Conservation (phyloP, 92 coral and sea anemone genomes). For the Meandrina meandrites region DNA sequence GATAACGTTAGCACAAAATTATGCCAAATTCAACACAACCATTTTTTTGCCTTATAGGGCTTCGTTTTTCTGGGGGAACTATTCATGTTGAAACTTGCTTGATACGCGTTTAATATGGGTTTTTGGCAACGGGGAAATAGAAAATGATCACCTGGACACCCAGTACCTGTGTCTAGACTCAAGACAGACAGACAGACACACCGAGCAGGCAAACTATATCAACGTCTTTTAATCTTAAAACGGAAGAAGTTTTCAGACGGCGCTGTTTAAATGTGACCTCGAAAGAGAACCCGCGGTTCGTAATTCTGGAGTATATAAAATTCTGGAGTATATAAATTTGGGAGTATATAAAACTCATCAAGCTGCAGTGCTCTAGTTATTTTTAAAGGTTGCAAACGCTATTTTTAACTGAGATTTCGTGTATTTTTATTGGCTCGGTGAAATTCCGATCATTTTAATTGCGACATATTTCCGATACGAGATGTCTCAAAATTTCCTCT, state of each 20-base stretch:
- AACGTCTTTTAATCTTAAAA: background rate
- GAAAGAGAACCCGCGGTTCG: background rate
- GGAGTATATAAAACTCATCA: background rate
- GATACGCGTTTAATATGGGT: conserved; percentile 5
- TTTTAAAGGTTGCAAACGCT: background rate
- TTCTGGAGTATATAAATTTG: background rate
- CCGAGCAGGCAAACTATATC: background rate
- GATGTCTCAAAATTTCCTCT: background rate
- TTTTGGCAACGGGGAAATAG: background rate
- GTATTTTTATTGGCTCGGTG: background rate
- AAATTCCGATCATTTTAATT: conserved; percentile 23
- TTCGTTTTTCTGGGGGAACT: background rate
- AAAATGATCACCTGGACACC: background rate
- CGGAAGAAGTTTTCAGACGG: background rate
- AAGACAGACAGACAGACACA: background rate
- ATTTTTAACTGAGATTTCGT: conserved; percentile 26
- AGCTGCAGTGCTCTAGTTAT: background rate
- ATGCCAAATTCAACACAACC: background rate
- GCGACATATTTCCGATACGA: background rate
- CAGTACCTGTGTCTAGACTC: background rate
- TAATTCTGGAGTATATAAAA: no score
- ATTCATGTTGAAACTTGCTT: background rate
- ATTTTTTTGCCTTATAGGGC: conserved; percentile 1
- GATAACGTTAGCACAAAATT: conserved; percentile 8
- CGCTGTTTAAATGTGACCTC: background rate